These are phyloP conservation scores for Paradisaea rubra DNA, from an alignment of 2,113 vertebrate genomes.

Conservation along the genomic window DNA sequence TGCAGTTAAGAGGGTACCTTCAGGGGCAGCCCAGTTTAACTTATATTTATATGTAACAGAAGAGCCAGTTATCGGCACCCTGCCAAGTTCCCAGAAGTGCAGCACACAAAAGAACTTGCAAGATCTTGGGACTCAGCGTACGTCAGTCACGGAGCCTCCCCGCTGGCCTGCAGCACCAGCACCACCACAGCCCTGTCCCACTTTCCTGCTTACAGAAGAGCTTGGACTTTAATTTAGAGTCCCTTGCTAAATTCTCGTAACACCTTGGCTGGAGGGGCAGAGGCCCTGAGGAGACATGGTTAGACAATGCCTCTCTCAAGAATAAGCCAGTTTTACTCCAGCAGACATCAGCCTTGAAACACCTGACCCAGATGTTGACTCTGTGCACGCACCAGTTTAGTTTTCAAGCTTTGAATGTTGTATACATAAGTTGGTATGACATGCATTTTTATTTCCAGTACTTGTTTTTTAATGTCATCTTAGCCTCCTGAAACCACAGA, in stretches of 20 bases:
- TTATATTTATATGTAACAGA: not conserved
- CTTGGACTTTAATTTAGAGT: not conserved
- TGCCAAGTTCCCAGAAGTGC: not conserved
- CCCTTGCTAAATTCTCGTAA: not conserved
- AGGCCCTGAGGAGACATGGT: not conserved
- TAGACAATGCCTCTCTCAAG: not conserved
- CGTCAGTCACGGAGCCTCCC: not conserved
- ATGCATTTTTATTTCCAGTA: not conserved
- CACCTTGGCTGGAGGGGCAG: not conserved
- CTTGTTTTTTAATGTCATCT: not conserved
- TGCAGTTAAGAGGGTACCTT: not conserved
- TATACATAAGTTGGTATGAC: not conserved
- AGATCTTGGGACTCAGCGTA: rapidly evolving
- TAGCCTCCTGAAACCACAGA: not conserved
- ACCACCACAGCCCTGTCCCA: not conserved
- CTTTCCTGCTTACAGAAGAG: not conserved
- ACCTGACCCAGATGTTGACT: not conserved
- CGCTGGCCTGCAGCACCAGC: not conserved
- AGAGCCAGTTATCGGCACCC: not conserved
- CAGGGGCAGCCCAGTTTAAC: not conserved
- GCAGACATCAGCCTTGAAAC: not conserved
- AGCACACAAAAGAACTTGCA: not conserved
- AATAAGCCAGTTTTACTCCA: not conserved
- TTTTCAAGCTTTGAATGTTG: not conserved
- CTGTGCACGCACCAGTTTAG: not conserved